Conservation (phyloP, 2,113 vertebrate genomes). For the Donacobius atricapilla region DNA sequence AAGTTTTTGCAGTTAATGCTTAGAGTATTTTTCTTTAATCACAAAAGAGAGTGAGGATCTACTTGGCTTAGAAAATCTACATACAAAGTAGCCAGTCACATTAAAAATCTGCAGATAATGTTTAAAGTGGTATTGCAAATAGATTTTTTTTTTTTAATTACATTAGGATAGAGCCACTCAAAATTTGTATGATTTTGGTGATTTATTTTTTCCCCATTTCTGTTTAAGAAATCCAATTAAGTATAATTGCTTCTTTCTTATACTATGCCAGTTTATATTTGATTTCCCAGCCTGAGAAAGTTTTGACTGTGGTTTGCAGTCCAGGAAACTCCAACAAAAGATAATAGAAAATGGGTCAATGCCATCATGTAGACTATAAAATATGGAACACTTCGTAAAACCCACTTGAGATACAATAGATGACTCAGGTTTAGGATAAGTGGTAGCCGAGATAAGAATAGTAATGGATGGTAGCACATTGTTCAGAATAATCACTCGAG, state of each 20-base stretch:
- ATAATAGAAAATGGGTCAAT: not conserved
- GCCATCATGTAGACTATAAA: not conserved
- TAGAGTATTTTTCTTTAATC: not conserved
- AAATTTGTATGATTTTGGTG: not conserved
- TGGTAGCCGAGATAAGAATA: slow-evolving; percentile 43
- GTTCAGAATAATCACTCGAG: not conserved
- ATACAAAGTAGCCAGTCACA: not conserved
- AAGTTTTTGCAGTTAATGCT: not conserved
- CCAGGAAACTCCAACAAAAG: slow-evolving; percentile 40
- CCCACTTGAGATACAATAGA: slow-evolving; percentile 45
- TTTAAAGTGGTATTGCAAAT: not conserved
- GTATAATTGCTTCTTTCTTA: not conserved
- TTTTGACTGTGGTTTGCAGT: not conserved
- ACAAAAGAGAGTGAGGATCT: not conserved
- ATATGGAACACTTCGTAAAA: not conserved
- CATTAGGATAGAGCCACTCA: not conserved
- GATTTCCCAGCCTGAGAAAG: not conserved
- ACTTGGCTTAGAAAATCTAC: not conserved
- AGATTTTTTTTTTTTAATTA: accelerated
- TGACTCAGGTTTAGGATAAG: slow-evolving; percentile 37
- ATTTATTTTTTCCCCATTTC: not conserved
- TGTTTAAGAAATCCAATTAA: not conserved
- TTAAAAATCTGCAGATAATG: not conserved
- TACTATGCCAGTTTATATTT: not conserved
- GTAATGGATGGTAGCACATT: slow-evolving; percentile 27